Evolutionary conservation across 2,113 vertebrate species (phyloP).

Genomic region (Halcyon senegalensis): DNA sequence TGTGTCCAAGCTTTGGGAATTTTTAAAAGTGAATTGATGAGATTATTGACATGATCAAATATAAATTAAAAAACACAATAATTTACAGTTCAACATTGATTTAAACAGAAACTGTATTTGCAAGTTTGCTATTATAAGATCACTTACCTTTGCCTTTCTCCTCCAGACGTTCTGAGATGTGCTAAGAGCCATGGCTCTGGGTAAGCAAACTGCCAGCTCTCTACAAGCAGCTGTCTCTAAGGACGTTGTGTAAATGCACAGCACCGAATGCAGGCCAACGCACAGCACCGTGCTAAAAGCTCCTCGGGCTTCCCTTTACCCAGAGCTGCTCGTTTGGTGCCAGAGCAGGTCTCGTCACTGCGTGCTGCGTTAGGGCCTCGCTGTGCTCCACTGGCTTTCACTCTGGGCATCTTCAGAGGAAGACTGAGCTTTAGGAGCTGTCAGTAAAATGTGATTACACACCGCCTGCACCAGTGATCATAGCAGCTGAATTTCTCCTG

Average conservation of each 20-base stretch:
- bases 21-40: neutral
- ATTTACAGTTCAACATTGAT: neutral
- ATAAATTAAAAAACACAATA: neutral
- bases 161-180: neutral
- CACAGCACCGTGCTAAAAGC: neutral
- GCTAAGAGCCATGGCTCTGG: neutral
- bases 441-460: conserved; percentile 42
- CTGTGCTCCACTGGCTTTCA: accelerated
- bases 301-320: neutral
- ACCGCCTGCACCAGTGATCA: conserved; percentile 12
- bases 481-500: conserved; percentile 22
- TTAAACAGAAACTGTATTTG: neutral
- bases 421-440: conserved; percentile 28
- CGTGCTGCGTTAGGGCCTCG: neutral
- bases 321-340: neutral
- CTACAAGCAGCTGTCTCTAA: neutral
- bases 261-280: neutral
- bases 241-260: neutral
- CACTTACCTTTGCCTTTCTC: neutral
- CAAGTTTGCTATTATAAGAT: neutral
- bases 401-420: neutral
- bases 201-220: neutral
- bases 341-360: neutral
- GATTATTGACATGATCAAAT: neutral
- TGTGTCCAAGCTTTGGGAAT: neutral